Conservation (phyloP, 2,113 vertebrate genomes). For the Sinosuthora webbiana region DNA sequence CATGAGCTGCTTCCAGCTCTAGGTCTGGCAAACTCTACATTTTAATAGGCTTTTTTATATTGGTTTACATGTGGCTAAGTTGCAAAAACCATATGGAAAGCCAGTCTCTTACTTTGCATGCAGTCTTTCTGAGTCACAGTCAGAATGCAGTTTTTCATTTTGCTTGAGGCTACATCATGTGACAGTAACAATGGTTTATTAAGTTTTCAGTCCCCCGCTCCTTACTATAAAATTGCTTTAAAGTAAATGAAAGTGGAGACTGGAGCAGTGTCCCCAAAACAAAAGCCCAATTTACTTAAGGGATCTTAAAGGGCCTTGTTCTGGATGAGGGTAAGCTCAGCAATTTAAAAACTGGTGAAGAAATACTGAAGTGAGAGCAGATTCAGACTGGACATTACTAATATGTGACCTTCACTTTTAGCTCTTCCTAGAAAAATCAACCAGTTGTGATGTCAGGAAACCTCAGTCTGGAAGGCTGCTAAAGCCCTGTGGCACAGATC, state of each 20-base stretch:
- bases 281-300: not conserved
- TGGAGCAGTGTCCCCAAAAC: not conserved
- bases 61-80: slow-evolving; percentile 4
- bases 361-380: not conserved
- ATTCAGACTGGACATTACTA: not conserved
- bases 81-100: slow-evolving; percentile 41
- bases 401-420: not conserved
- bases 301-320: not conserved
- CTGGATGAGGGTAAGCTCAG: not conserved
- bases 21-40: not conserved
- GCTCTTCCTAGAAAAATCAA: not conserved
- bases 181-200: not conserved
- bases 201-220: not conserved
- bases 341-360: not conserved
- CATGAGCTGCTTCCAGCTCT: slow-evolving; percentile 16
- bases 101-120: not conserved
- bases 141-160: slow-evolving; percentile 20
- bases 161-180: not conserved
- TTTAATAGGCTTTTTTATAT: slow-evolving; percentile 9
- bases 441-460: not conserved
- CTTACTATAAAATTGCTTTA: not conserved
- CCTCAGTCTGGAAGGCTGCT: not conserved
- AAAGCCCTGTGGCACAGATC: not conserved
- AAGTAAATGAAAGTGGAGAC: not conserved
- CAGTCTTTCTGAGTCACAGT: slow-evolving; percentile 14